These are phyloP conservation scores for Leontocebus nigricollis DNA, from an alignment of 2,797 vertebrate species.

Conservation along the genomic window DNA sequence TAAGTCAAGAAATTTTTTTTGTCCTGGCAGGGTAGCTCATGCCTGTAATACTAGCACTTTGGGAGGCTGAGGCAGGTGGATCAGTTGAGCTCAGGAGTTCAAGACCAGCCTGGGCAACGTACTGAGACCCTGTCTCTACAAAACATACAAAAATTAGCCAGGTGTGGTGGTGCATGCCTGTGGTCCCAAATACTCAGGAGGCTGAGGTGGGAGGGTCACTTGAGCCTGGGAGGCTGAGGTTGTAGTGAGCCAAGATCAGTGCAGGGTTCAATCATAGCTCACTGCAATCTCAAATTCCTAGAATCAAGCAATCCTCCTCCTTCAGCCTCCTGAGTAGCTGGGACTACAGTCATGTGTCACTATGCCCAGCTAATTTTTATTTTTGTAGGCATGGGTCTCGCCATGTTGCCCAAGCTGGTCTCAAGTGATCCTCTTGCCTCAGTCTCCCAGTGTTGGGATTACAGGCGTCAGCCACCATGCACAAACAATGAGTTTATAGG, in stretches of 20 bases:
- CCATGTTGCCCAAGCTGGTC: neutral
- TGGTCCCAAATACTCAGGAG: neutral
- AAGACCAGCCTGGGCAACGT: neutral
- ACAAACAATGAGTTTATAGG: neutral
- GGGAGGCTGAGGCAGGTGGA: neutral
- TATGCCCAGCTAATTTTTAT: neutral
- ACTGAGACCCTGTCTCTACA: neutral
- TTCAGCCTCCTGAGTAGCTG: neutral
- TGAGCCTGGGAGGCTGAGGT: neutral
- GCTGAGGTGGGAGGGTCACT: neutral
- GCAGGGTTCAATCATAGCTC: neutral
- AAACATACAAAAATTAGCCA: neutral
- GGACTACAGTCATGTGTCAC: neutral
- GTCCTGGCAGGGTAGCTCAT: neutral
- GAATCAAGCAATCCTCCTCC: neutral
- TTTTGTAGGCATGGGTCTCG: neutral
- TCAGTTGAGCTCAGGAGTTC: neutral
- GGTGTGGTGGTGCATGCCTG: neutral
- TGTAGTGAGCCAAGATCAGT: neutral
- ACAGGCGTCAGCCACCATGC: neutral
- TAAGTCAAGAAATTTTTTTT: neutral
- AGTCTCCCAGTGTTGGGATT: neutral
- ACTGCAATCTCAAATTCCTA: neutral
- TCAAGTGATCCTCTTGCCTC: neutral
- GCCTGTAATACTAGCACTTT: neutral